phyloP scores from a whole-genome alignment of 2,797 vertebrate species.

The Gastrophryne carolinensis region DNA sequence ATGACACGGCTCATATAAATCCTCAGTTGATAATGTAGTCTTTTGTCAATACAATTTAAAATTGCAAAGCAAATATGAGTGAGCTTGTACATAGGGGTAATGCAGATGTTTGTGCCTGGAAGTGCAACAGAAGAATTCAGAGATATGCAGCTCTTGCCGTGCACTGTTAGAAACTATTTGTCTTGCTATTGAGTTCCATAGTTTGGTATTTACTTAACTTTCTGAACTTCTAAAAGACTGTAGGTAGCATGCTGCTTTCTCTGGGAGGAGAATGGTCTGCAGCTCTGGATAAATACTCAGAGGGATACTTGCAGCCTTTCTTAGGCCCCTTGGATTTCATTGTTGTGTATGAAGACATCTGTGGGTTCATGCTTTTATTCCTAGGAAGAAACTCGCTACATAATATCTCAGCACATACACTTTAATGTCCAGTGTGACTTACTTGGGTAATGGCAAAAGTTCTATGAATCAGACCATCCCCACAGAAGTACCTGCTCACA shows the following conservation, averaged over 20 bases:
- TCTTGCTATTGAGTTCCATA: slow-evolving; percentile 8
- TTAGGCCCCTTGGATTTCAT: too few relatives aligned
- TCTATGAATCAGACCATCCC: too few relatives aligned
- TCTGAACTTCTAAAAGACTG: slow-evolving; percentile 1
- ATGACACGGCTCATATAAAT: too few relatives aligned
- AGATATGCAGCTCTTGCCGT: background rate
- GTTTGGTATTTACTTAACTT: slow-evolving; percentile 27
- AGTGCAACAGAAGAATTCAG: background rate
- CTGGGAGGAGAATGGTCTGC: background rate
- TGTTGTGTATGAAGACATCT: too few relatives aligned
- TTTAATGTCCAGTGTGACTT: too few relatives aligned
- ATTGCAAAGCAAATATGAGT: background rate
- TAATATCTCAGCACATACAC: too few relatives aligned
- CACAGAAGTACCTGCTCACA: too few relatives aligned
- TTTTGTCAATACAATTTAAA: too few relatives aligned
- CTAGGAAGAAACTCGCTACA: too few relatives aligned
- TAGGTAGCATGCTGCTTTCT: background rate
- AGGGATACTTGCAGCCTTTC: background rate
- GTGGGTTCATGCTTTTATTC: too few relatives aligned
- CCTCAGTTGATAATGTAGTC: too few relatives aligned
- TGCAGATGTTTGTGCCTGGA: slow-evolving; percentile 9
- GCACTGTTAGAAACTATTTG: slow-evolving; percentile 1
- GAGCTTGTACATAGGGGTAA: background rate
- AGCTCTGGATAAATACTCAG: background rate
- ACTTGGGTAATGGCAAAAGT: too few relatives aligned